Evolutionary conservation across 2,797 vertebrate species (phyloP), one percentile per base, ranked within the genome.

Genomic region (Chanos chanos): DNA sequence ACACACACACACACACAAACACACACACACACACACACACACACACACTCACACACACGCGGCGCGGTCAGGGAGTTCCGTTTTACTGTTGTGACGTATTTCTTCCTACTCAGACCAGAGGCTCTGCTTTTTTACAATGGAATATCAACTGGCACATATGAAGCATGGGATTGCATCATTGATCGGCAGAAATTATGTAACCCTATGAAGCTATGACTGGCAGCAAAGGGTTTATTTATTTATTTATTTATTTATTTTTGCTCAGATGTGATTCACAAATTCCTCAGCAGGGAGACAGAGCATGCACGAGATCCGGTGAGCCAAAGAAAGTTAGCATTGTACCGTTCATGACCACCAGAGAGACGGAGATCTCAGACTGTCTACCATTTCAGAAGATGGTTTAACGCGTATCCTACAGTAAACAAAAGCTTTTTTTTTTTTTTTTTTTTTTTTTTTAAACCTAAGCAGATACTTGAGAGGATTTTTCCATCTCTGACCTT

Each of bases 141-240:
- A 86, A 86, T 74, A 80, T 76, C 80, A 81, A 79, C 81, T 82
- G 80, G 44, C 53, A 37, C 18, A 59, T 63, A 75, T 74, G 72
- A 48, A 48, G 8, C 70, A 72, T 63, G 68, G 68, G 70, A 85
- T 79, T 86, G 74, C 81, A 80, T 89, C 86, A 85, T 57, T 50
- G 68, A 69, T 72, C 68, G 49, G 64, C 70, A 66, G 66, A 59
- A 60, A 63, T 81, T 70, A 77, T 77, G 70, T 70, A 72, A 72
- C 66, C 27, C 67, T 56, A 44, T 51, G 7, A 28, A 65, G 64
- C 67, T 58, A 41, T 52, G 63, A 61, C 70, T 71, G 66, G 77
- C 39, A 64, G 41, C n/a, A 21, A 55, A 45, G 34, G n/a, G 48
- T 53, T n/a, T n/a, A n/a, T n/a, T n/a, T n/a, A n/a, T n/a, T n/a